Conservation (phyloP, 2,113 vertebrate genomes). For the Tonatia bakeri region DNA sequence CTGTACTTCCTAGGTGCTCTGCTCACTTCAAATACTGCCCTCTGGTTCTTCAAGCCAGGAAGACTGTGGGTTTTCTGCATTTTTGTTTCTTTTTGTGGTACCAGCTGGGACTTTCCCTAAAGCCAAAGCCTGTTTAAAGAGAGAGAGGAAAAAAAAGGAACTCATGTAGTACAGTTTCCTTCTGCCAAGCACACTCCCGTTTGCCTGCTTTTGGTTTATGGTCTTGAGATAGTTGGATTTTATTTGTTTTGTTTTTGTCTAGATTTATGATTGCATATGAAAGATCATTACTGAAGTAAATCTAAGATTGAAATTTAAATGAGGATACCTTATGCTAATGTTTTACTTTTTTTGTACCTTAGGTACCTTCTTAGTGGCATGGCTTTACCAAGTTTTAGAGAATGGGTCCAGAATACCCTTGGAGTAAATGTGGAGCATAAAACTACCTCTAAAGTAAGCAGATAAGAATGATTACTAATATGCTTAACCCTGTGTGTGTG, state of each 20-base stretch:
- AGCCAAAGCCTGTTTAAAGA: not conserved
- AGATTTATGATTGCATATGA: not conserved
- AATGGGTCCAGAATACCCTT: constrained; percentile 94
- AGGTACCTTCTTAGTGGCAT: constrained; percentile 96
- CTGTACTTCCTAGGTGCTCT: not conserved
- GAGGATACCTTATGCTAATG: constrained; percentile 46
- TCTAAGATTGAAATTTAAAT: constrained; percentile 53
- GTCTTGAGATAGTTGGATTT: not conserved
- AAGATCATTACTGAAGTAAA: not conserved
- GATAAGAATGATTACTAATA: constrained; percentile 50
- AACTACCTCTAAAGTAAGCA: constrained; percentile 91
- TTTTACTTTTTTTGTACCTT: constrained; percentile 70
- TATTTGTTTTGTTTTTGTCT: constrained; percentile 24
- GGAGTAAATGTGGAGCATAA: constrained; percentile 93
- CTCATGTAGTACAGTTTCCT: not conserved
- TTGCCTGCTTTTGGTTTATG: not conserved
- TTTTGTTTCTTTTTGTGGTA: constrained; percentile 17
- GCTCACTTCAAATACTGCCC: not conserved
- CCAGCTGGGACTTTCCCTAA: not conserved
- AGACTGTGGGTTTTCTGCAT: not conserved
- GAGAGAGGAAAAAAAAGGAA: not conserved
- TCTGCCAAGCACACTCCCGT: not conserved
- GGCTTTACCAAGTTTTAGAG: constrained; percentile 91
- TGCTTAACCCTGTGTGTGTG: not conserved
- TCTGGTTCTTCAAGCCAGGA: not conserved